These are phyloP conservation scores for Erythrocercus mccallii DNA, from an alignment of 2,113 vertebrate genomes.

Conservation along the genomic window DNA sequence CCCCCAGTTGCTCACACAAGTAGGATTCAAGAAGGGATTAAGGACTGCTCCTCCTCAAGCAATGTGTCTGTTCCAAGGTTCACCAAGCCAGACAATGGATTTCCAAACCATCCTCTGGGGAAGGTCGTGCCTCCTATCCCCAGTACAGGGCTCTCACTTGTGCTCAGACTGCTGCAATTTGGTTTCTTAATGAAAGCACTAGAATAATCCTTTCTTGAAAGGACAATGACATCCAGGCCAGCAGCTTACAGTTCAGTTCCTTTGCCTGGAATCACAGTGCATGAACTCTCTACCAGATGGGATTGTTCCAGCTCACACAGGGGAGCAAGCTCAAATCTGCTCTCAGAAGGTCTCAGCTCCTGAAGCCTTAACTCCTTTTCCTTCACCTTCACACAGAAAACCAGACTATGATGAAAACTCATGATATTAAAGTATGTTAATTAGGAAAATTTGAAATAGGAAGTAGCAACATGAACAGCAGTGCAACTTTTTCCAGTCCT, in stretches of 20 bases:
- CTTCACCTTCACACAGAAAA: not conserved
- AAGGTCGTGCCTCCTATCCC: accelerated
- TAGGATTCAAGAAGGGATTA: not conserved
- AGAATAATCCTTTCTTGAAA: not conserved
- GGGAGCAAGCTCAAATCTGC: not conserved
- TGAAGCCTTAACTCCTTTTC: not conserved
- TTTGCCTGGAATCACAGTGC: not conserved
- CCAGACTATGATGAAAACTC: not conserved
- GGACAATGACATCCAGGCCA: not conserved
- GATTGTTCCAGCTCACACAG: accelerated
- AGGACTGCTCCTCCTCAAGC: not conserved
- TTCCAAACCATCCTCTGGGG: not conserved
- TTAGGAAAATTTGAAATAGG: not conserved
- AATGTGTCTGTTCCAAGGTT: not conserved
- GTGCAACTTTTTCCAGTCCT: not conserved
- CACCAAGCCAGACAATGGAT: not conserved
- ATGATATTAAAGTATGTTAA: not conserved
- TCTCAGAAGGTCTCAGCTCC: not conserved
- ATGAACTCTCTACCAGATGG: not conserved
- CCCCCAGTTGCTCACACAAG: not conserved
- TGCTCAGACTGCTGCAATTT: not conserved
- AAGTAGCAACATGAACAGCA: not conserved
- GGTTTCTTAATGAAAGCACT: not conserved
- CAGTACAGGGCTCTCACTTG: accelerated
- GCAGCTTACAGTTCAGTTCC: not conserved